Base-by-base conservation (phyloP, 2,113 vertebrate species). In the Chrysemys picta region DNA sequence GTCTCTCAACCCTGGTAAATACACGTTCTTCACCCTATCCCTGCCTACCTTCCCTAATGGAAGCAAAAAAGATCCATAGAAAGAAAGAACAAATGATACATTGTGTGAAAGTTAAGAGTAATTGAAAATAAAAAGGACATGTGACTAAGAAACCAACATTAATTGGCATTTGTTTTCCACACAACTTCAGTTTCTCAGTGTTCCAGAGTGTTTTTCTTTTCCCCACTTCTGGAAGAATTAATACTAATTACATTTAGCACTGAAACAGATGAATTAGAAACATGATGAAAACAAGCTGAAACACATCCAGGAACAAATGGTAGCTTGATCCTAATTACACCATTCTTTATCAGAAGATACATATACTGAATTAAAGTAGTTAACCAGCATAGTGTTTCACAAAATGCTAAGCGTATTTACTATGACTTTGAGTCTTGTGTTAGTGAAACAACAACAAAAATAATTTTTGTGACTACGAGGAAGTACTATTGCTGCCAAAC, bases 11-110 rank as follows among this genome's bases (percentile, higher is more conserved):
- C n/a, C 42, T 10, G 45, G 53, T 16, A 81, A 8, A 35, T 45
- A 5, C 0, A 47, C 14, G 38, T 1, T 24, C 8, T 78, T 1
- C 2, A 5, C 6, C 2, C 11, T 0, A 10, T 31, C 3, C 19
- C 11, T 47, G 4, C 21, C 80, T 1, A 16, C 0, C 87, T 84
- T 56, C 35, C 57, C 1, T 10, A 29, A 7, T 29, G 19, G 4
- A 3, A 45, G 35, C 19, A 17, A 31, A 1, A 54, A 65, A 93
- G 75, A 65, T 2, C 35, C 16, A n/a, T n/a, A 35, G 62, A n/a
- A 65, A n/a, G 56, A 84, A 72, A 0, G 3, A 47, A 53, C 38
- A 2, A 57, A 5, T 50, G 22, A 38, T 42, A 53, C 53, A 6
- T 6, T 84, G 17, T 10, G 56, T 29, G 6, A 1, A 83, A 91